Base-by-base conservation (phyloP, 2,113 vertebrate genomes). In the Burhinus bistriatus region DNA sequence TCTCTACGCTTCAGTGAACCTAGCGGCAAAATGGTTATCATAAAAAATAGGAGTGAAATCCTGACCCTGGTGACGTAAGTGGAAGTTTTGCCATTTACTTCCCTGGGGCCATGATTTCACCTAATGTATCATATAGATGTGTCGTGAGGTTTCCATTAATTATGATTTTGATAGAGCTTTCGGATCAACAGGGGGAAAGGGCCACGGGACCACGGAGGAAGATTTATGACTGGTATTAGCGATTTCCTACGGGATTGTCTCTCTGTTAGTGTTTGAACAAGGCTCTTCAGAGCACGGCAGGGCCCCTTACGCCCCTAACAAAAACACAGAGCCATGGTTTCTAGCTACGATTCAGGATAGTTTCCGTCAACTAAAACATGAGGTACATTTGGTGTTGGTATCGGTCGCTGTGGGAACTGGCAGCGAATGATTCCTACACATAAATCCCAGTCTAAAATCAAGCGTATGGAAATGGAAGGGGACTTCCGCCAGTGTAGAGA, bases 231-330 rank as follows among this genome's bases (percentile, higher is more conserved):
- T 36, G 75, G 62, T 93, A 77, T 93, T 93, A 94, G 65, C 1
- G 0, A 45, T 77, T 93, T 94, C 84, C 89, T 90, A 16, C 40
- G 75, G 91, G 87, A 55, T 55, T 80, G 47, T 87, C 71, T 89
- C 52, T 82, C 87, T 91, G 94, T 85, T 94, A 88, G 83, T 93
- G 89, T 88, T 94, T 93, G 75, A 91, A 83, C 79, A 86, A 94
- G 84, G 66, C 90, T 91, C 85, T 85, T 87, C 89, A 80, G 78
- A 83, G 71, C 58, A 21, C 1, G 5, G 61, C n/a, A 22, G 71
- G 75, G 68, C 66, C 51, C 76, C 82, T 54, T 58, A 2, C 21
- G 45, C 54, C 47, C 45, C 34, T 38, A 23, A 65, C 58, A 66
- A 73, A 94, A 94, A 27, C 55, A 40, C 9, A 45, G 76, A 49